phyloP scores from a whole-genome alignment of 1,140 invertebrate species.

The Drosophila sturtevanti region DNA sequence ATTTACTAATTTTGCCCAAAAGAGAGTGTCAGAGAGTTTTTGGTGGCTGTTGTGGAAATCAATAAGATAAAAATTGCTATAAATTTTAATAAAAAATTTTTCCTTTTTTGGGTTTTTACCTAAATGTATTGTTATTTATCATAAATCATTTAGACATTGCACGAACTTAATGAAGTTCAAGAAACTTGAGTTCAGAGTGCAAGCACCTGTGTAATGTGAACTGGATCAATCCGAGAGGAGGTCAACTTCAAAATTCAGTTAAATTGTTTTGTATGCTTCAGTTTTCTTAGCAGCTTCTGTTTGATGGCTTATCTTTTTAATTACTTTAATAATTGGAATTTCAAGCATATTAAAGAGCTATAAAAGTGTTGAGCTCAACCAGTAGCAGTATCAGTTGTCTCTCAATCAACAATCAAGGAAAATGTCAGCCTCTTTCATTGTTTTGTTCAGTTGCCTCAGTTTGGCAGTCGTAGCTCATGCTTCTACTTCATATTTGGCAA shows the following conservation, averaged over 20 bases:
- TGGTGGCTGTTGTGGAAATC: background rate
- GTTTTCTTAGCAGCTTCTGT: background rate
- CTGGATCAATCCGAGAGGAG: background rate
- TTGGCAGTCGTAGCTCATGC: background rate
- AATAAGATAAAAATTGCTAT: background rate
- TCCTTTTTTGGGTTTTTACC: background rate
- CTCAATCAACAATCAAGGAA: slow-evolving; percentile 7
- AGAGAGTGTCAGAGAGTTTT: slow-evolving; percentile 4
- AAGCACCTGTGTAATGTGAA: slow-evolving; percentile 5
- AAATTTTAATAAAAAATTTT: background rate
- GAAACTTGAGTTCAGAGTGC: slow-evolving; percentile 5
- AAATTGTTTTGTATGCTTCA: background rate
- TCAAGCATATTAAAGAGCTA: background rate
- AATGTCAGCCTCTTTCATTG: background rate
- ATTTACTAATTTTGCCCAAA: slow-evolving; percentile 29
- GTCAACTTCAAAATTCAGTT: background rate
- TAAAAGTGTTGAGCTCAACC: background rate
- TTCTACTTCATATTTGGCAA: background rate
- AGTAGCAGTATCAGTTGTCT: slow-evolving; percentile 3
- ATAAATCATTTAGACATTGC: slow-evolving; percentile 7
- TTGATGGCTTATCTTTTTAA: background rate
- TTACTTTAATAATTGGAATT: background rate
- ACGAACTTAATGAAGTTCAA: background rate
- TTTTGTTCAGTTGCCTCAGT: slow-evolving; percentile 1
- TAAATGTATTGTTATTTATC: background rate